Conservation (phyloP, 2,888 invertebrate genomes). For the Sesia apiformis region DNA sequence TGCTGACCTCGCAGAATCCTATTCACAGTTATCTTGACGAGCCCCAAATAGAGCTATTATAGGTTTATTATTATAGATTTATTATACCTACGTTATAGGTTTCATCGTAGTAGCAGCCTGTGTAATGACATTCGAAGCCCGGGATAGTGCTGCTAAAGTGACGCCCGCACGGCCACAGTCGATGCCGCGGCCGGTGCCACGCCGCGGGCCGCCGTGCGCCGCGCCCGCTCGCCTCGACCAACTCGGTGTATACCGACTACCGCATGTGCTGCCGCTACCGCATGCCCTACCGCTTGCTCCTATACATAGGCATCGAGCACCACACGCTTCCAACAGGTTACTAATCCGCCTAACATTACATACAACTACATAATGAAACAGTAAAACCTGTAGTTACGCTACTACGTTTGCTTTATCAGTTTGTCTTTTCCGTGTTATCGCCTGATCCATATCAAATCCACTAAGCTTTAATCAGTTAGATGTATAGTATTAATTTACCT, state of each 20-base stretch:
- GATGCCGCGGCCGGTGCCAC: conserved; percentile 65
- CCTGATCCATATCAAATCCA: too few relatives aligned
- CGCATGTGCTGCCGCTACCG: conserved; percentile 58
- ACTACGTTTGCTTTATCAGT: background rate
- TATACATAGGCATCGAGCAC: conserved; percentile 58
- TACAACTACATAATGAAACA: background rate
- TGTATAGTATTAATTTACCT: too few relatives aligned
- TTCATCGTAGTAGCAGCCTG: conserved; percentile 98
- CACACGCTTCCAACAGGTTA: conserved; percentile 40
- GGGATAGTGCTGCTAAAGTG: conserved; percentile 94
- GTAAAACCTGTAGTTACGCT: background rate
- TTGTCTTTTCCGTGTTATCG: background rate
- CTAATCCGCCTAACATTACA: background rate
- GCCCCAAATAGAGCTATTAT: too few relatives aligned
- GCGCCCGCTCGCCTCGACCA: conserved; percentile 77
- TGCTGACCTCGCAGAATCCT: too few relatives aligned
- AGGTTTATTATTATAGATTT: too few relatives aligned
- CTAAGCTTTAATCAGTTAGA: too few relatives aligned
- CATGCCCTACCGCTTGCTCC: conserved; percentile 60
- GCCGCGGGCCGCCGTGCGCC: conserved; percentile 61
- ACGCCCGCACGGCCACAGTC: conserved; percentile 82
- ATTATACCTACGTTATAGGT: conserved; percentile 57
- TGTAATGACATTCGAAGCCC: conserved; percentile 98
- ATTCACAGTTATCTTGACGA: too few relatives aligned
- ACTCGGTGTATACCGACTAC: conserved; percentile 79